These are phyloP conservation scores for Sphaerophoria rueppellii DNA, from an alignment of 2,888 invertebrate species.

Conservation along the genomic window DNA sequence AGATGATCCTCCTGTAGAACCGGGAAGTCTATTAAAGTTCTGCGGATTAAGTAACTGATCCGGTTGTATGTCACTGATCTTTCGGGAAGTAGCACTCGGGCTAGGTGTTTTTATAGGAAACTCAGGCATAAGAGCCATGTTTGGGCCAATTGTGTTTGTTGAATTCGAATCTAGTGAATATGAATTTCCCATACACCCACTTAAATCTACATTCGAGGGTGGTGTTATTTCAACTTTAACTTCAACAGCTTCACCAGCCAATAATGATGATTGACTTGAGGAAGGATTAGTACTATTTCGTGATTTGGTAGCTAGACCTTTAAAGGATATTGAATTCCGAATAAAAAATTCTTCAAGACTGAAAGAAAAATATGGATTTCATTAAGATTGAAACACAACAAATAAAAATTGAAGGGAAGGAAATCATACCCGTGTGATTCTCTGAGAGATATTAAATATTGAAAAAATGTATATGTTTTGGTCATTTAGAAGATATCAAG, in stretches of 20 bases:
- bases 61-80: slow-evolving; percentile 80
- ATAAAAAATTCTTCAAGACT: slow-evolving; percentile 87
- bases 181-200: slow-evolving; percentile 79
- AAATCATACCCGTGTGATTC: slow-evolving; percentile 87
- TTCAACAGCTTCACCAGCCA: slow-evolving; percentile 81
- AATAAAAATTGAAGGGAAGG: neutral
- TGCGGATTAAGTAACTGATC: slow-evolving; percentile 81
- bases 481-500: too few relatives aligned
- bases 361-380: slow-evolving; percentile 43
- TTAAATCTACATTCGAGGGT: slow-evolving; percentile 79
- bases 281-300: slow-evolving; percentile 81
- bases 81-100: slow-evolving; percentile 79
- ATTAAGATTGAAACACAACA: neutral
- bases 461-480: neutral
- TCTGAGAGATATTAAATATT: slow-evolving; percentile 78
- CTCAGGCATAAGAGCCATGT: slow-evolving; percentile 79
- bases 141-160: slow-evolving; percentile 80
- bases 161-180: slow-evolving; percentile 82
- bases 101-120: slow-evolving; percentile 79
- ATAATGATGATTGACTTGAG: slow-evolving; percentile 81
- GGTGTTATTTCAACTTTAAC: slow-evolving; percentile 82
- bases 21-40: slow-evolving; percentile 80
- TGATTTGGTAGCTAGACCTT: slow-evolving; percentile 80
- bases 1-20: slow-evolving; percentile 80
- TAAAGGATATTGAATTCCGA: slow-evolving; percentile 82